Evolutionary conservation across 2,113 vertebrate genomes (phyloP).

Genomic region (Oreotrochilus melanogaster): DNA sequence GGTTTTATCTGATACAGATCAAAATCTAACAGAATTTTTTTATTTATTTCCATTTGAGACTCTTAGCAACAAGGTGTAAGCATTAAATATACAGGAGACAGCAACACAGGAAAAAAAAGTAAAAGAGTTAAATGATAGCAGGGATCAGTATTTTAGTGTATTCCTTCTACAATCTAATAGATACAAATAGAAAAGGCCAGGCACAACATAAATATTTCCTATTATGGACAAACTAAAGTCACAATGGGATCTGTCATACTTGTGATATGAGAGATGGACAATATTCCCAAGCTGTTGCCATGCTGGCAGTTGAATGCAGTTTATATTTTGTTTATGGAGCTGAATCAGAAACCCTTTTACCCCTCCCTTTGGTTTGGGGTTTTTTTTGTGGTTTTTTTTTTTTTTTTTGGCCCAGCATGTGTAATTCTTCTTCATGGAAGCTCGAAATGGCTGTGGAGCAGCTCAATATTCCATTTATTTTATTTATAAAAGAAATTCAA

Average conservation of each 20-base stretch:
- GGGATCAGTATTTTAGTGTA: constrained; percentile 53
- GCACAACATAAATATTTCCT: constrained; percentile 81
- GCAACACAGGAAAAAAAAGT: constrained; percentile 19
- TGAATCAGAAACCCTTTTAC: constrained; percentile 76
- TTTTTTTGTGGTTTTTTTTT: background rate
- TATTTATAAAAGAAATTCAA: constrained; percentile 90
- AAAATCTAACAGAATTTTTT: background rate
- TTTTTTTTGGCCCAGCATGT: constrained; percentile 76
- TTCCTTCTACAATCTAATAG: constrained; percentile 65
- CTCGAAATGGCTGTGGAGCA: constrained; percentile 81
- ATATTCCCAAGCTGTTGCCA: constrained; percentile 77
- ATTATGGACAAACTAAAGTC: constrained; percentile 83
- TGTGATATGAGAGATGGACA: constrained; percentile 82
- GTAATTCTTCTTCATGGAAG: constrained; percentile 86
- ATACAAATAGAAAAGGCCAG: constrained; percentile 69
- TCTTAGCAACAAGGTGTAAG: constrained; percentile 14
- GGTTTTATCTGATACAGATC: background rate
- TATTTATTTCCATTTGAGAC: constrained; percentile 5
- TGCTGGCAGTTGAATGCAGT: constrained; percentile 78
- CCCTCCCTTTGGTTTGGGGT: background rate
- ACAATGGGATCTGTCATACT: constrained; percentile 83
- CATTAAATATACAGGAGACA: constrained; percentile 46
- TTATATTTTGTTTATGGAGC: constrained; percentile 84
- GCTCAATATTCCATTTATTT: constrained; percentile 91
- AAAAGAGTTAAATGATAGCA: constrained; percentile 21